Evolutionary conservation across 2,888 invertebrate species (phyloP), one percentile per base, ranked within the genome.

Genomic region (Poecilus cupreus): DNA sequence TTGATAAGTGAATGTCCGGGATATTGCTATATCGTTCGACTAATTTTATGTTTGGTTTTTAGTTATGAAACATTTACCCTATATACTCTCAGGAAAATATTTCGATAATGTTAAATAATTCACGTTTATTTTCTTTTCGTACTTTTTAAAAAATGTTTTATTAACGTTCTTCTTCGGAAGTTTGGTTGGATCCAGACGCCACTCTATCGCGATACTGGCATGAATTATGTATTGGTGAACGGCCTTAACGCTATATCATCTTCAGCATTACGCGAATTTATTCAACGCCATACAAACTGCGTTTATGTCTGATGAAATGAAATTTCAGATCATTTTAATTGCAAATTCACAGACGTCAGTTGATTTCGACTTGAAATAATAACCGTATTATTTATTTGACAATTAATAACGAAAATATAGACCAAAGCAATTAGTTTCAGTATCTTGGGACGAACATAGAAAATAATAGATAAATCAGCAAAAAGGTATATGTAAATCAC

Each of bases 1-100:
- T 68, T 32, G 32, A 68, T 68, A 68, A 68, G 64, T 68, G 37
- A 68, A 68, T 16, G 64, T 37, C 64, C 64, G 37, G 32, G 32
- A 68, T 37, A 68, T 68, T 13, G 37, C 16, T 37, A 18, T 37
- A 68, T 68, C 16, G 64, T 37, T 68, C 37, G n/a, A 46, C 46
- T 8, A n/a, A n/a, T n/a, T n/a, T 68, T 18, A 13, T 8, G 64
- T n/a, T 8, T n/a, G 64, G 5, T 68, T 68, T 37, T 68, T 37
- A 37, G 4, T 3, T 8, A 8, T 32, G 4, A 32, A 32, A 32
- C 32, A 3, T 32, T 32, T 32, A 32, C 32, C 32, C 32, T 32
- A 32, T 32, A 32, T 32, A 32, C 13, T 43, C n/a, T 43, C 43
- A 0, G 10, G 43, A 43, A 13, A 43, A 43, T 43, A n/a, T 43